These are phyloP conservation scores for Linnaemya vulpina DNA, from an alignment of 2,888 invertebrate genomes.

Conservation along the genomic window DNA sequence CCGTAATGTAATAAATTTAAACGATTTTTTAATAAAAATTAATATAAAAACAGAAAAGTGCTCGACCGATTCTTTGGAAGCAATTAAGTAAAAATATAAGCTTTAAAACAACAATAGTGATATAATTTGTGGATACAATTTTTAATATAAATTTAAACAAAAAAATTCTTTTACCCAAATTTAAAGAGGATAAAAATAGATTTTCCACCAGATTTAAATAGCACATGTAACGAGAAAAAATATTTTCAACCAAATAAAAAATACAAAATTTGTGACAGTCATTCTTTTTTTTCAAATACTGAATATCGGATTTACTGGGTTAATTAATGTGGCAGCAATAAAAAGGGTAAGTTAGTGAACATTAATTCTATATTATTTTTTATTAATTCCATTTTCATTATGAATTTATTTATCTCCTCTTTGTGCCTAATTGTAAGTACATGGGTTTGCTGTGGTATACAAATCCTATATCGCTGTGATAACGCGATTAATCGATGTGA, in stretches of 20 bases:
- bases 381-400: too few species aligned
- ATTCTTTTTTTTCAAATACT: background rate
- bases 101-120: conserved; percentile 16
- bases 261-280: background rate
- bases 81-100: background rate
- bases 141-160: too few species aligned
- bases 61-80: background rate
- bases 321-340: conserved; percentile 51
- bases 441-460: too few species aligned
- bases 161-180: too few species aligned
- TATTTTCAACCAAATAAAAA: background rate
- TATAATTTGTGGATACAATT: conserved; percentile 9
- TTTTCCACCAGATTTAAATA: background rate
- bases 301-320: background rate
- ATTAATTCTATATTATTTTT: background rate
- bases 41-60: conserved; percentile 20
- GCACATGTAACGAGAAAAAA: background rate
- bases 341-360: conserved; percentile 34
- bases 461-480: too few species aligned
- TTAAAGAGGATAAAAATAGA: too few species aligned
- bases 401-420: too few species aligned
- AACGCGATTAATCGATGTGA: too few species aligned
- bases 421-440: too few species aligned
- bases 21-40: conserved; percentile 55
- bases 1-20: conserved; percentile 5